A percentile compares a stretch with the other conserved stretches of the same genome.
These are phyloP conservation scores for Panopea generosa DNA, from an alignment of 2,888 invertebrate genomes.

Conservation along the genomic window DNA sequence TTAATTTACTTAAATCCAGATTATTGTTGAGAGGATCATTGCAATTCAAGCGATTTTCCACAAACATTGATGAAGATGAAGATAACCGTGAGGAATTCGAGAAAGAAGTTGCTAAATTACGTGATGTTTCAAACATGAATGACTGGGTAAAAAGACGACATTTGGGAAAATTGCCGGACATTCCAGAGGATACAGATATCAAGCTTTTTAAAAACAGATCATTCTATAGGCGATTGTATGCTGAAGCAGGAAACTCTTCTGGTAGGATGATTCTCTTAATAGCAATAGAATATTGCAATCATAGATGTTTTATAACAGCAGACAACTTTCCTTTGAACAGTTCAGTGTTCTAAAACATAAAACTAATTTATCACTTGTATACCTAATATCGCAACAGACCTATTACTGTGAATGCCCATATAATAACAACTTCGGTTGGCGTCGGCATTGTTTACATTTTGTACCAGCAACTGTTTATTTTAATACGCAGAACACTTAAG, in stretches of 20 bases:
- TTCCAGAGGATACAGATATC: neutral
- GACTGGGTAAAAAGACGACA: constrained; percentile 12
- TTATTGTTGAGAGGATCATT: neutral
- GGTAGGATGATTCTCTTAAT: constrained; percentile 83
- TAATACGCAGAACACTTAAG: too few relatives aligned
- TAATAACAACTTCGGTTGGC: too few relatives aligned
- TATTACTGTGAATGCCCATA: too few relatives aligned
- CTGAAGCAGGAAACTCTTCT: constrained; percentile 90
- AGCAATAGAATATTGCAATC: neutral
- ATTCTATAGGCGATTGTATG: constrained; percentile 66
- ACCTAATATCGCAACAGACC: too few relatives aligned
- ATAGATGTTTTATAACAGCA: neutral
- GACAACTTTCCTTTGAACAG: too few relatives aligned
- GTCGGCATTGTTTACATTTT: too few relatives aligned
- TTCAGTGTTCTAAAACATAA: too few relatives aligned
- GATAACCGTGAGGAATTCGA: constrained; percentile 31
- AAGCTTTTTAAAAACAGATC: too few relatives aligned
- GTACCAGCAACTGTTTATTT: too few relatives aligned
- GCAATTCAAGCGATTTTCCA: neutral
- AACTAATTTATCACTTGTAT: too few relatives aligned
- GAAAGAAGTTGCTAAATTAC: constrained; percentile 38
- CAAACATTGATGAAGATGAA: constrained; percentile 5
- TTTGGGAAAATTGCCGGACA: constrained; percentile 20
- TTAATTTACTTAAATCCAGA: neutral
- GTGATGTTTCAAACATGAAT: constrained; percentile 44